Conservation (phyloP, 2,888 invertebrate genomes). For the Alitta virens region DNA sequence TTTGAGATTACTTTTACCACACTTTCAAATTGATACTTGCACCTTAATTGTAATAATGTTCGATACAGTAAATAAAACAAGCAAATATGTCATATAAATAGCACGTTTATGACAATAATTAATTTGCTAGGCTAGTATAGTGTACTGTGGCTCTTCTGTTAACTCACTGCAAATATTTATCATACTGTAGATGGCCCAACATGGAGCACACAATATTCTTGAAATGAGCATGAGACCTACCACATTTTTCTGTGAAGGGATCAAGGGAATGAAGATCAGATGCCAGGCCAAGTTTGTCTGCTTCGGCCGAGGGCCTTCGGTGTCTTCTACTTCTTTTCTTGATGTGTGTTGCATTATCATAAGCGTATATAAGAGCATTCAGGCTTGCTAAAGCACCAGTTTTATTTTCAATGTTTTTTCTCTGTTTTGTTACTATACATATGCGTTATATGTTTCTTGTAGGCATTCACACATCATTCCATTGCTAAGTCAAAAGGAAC, state of each 20-base stretch:
- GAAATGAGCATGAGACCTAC: background rate
- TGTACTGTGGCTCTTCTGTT: too few species aligned
- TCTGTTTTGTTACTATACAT: conserved; percentile 28
- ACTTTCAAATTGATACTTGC: too few species aligned
- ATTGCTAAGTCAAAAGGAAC: conserved; percentile 10
- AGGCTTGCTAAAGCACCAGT: conserved; percentile 11
- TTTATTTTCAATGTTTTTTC: conserved; percentile 16
- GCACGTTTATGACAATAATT: too few species aligned
- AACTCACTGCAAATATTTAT: too few species aligned
- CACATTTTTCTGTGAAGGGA: background rate
- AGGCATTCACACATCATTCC: conserved; percentile 6
- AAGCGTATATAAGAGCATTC: background rate
- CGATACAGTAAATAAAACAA: too few species aligned
- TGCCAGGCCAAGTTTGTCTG: background rate
- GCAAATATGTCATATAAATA: too few species aligned
- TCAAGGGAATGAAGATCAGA: background rate
- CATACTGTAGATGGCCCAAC: background rate
- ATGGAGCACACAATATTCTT: background rate
- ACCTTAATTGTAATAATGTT: too few species aligned
- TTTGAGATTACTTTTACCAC: too few species aligned
- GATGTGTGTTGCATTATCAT: background rate
- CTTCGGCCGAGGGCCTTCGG: background rate
- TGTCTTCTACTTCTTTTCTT: background rate
- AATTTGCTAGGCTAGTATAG: too few species aligned
- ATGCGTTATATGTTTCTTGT: conserved; percentile 14